Conservation (phyloP, 2,797 vertebrate genomes). For the Selene dorsalis region DNA sequence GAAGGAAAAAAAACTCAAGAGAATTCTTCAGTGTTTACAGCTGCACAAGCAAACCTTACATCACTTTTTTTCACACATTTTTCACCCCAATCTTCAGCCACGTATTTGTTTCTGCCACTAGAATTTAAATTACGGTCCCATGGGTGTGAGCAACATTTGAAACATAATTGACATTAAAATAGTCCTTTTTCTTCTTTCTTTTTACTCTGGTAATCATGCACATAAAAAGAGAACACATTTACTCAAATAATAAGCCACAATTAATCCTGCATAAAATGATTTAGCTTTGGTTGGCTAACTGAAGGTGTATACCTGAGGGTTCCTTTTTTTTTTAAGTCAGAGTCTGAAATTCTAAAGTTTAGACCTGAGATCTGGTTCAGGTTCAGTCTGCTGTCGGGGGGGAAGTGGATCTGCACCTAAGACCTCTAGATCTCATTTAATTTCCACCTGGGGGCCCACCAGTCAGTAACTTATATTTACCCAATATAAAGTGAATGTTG, state of each 20-base stretch:
- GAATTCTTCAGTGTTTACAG: background rate
- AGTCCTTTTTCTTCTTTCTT: background rate
- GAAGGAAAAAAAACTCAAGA: background rate
- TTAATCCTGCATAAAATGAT: background rate
- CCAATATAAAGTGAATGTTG: slow-evolving; percentile 33
- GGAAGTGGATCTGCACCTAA: background rate
- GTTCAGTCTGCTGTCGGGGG: background rate
- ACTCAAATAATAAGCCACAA: background rate
- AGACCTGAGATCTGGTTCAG: background rate
- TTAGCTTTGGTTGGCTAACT: background rate
- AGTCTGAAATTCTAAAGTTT: background rate
- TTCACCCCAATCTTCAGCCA: background rate
- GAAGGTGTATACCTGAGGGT: background rate
- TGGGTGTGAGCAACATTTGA: background rate
- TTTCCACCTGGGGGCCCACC: background rate
- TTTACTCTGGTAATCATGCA: background rate
- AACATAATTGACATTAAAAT: background rate
- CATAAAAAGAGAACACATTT: background rate
- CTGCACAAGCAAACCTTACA: background rate
- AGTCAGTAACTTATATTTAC: slow-evolving; percentile 44
- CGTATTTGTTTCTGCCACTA: background rate
- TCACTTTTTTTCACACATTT: background rate
- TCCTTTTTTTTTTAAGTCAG: background rate
- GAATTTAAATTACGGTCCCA: background rate
- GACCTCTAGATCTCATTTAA: slow-evolving; percentile 14